Conservation (phyloP, 2,797 vertebrate genomes). For the Tiaroga cobitis region DNA sequence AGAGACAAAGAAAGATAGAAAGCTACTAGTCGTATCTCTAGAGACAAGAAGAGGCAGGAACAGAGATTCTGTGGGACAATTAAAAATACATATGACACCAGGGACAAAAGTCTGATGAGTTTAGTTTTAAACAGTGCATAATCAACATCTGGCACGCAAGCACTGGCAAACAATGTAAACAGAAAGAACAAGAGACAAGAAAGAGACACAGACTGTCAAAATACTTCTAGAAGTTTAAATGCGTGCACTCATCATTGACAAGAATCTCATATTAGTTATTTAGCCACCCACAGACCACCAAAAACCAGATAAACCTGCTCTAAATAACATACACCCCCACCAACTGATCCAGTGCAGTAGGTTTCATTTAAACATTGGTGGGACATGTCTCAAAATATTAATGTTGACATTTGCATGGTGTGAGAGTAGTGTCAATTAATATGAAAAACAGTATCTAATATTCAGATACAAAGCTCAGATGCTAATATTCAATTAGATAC, state of each 20-base stretch:
- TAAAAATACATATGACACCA: constrained; percentile 39
- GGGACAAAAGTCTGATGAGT: constrained; percentile 7
- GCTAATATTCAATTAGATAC: not conserved
- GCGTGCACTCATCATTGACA: not conserved
- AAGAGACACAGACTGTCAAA: constrained; percentile 16
- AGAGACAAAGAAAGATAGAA: constrained; percentile 15
- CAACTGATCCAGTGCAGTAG: not conserved
- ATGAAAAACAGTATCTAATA: not conserved
- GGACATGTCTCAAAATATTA: not conserved
- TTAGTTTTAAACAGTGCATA: constrained; percentile 12
- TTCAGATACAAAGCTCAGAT: not conserved
- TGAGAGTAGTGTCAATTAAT: not conserved
- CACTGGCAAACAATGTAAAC: constrained; percentile 29
- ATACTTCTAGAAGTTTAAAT: constrained; percentile 17
- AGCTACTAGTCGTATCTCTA: not conserved
- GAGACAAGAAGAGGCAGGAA: not conserved
- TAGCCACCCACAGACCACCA: not conserved
- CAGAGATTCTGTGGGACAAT: constrained; percentile 35
- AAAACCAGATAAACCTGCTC: not conserved
- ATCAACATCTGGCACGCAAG: constrained; percentile 35
- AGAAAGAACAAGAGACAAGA: not conserved
- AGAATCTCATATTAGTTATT: not conserved
- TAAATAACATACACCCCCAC: not conserved
- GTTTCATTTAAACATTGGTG: not conserved
- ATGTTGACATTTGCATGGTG: not conserved